Evolutionary conservation across 2,113 vertebrate species (phyloP).

Genomic region (Leptobrachium ailaonicum): DNA sequence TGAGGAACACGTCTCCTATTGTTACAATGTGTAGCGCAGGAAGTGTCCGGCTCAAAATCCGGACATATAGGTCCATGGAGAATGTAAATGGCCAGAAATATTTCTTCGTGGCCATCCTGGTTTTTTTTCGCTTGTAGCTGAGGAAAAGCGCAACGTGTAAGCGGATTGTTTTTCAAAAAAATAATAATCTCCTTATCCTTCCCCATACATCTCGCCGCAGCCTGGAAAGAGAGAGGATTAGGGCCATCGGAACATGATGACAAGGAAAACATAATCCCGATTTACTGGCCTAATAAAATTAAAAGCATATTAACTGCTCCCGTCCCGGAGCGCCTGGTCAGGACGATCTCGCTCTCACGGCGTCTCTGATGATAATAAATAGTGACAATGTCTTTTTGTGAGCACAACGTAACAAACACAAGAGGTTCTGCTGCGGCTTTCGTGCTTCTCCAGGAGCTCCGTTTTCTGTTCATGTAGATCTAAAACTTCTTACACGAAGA

Average conservation of each 20-base stretch:
- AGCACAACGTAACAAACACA: no score
- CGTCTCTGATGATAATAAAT: no score
- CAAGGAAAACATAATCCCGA: constrained; percentile 26
- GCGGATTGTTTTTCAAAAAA: constrained; percentile 21
- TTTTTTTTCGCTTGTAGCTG: background rate
- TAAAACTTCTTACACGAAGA: background rate
- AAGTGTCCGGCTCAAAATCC: no score
- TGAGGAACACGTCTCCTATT: no score
- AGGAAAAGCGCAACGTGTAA: constrained; percentile 25
- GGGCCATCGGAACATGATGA: constrained; percentile 8
- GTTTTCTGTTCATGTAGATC: background rate
- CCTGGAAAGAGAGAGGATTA: constrained; percentile 28
- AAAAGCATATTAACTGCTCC: constrained; percentile 17
- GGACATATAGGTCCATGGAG: no score
- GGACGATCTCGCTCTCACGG: no score
- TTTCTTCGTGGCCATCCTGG: no score
- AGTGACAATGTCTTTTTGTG: no score
- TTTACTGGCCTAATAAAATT: constrained; percentile 32
- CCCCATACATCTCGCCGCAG: background rate
- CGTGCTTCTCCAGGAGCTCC: background rate
- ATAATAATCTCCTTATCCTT: constrained; percentile 30
- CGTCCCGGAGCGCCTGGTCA: background rate
- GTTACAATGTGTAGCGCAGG: no score
- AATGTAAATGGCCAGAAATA: no score
- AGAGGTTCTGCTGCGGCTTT: no score